Base-by-base conservation (phyloP, 2,113 vertebrate species). In the Strix uralensis region DNA sequence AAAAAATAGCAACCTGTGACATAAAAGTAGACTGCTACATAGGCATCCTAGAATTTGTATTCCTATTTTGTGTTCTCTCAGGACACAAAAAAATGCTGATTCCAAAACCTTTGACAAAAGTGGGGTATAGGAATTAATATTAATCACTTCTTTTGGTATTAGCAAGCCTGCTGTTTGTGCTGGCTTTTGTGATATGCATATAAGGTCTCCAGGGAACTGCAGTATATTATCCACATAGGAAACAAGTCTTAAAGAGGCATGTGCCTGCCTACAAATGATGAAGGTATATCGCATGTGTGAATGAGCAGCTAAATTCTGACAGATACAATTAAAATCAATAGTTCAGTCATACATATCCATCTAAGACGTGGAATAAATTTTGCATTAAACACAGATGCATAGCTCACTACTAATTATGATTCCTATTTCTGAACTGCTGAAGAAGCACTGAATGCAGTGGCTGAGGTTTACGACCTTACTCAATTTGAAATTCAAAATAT, bases 51-150 rank as follows among this genome's bases (percentile, higher is more conserved):
- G 40, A 72, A 66, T 96, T 94, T 86, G 18, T 78, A 94, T 81
- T 94, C 82, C n/a, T 86, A 67, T 90, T 90, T 95, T 87, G 77
- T 86, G 72, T 81, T 83, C 69, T 93, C 54, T n/a, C 81, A 96
- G 80, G 89, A 58, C 34, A 88, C 84, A 93, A 95, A 72, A 91
- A 96, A 88, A 61, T 67, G 94, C 95, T 95, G 88, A 91, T 86
- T 92, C 81, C 58, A 89, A 97, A 97, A 84, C 69, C 27, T 85
- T 94, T 89, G 86, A 97, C 65, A 95, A 62, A 97, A 92, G 54
- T 94, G 29, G 51, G 83, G 52, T 49, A 52, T 83, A 87, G 84
- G 93, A 97, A 98, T 98, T 94, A 97, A 97, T 98, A 98, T 97
- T 98, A 97, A 97, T 95, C 88, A 96, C 78, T 96, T 93, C 83